Evolutionary conservation across 2,797 vertebrate species (phyloP).

Genomic region (Danio choprae): DNA sequence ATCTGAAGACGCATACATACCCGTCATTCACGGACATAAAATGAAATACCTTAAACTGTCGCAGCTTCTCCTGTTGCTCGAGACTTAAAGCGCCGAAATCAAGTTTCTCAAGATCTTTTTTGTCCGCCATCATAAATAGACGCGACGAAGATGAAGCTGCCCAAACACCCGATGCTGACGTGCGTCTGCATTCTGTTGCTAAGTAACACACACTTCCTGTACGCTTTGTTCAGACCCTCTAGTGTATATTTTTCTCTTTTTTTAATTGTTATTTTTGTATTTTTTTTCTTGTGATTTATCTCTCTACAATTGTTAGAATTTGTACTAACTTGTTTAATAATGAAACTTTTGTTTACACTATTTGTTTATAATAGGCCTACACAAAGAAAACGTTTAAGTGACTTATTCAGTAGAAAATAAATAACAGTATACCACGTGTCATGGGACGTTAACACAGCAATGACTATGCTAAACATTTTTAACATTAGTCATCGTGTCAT

Average conservation of each 20-base stretch:
- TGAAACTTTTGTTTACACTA: no score
- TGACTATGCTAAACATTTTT: no score
- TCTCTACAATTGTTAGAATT: background rate
- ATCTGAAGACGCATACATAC: no score
- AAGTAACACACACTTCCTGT: background rate
- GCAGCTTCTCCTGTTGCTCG: constrained; percentile 77
- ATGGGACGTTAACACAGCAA: no score
- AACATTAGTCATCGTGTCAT: background rate
- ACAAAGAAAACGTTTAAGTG: no score
- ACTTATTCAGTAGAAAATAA: no score
- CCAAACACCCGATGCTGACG: constrained; percentile 58
- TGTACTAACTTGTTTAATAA: background rate
- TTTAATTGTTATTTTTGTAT: background rate
- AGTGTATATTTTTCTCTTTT: background rate
- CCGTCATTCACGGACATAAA: no score
- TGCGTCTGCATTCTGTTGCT: background rate
- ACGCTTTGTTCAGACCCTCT: background rate
- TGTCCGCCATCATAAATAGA: constrained; percentile 63
- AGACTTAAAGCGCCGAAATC: constrained; percentile 65
- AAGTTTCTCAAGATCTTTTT: constrained; percentile 47
- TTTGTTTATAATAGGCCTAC: no score
- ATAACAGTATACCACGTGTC: no score
- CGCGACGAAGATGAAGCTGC: background rate
- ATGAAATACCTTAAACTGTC: constrained; percentile 73
- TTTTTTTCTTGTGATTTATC: no score